Percentiles rank a stretch among this genome's conserved stretches.
phyloP scores from a whole-genome alignment of 2,113 vertebrate genomes.

The Mesembrinibis cayennensis region DNA sequence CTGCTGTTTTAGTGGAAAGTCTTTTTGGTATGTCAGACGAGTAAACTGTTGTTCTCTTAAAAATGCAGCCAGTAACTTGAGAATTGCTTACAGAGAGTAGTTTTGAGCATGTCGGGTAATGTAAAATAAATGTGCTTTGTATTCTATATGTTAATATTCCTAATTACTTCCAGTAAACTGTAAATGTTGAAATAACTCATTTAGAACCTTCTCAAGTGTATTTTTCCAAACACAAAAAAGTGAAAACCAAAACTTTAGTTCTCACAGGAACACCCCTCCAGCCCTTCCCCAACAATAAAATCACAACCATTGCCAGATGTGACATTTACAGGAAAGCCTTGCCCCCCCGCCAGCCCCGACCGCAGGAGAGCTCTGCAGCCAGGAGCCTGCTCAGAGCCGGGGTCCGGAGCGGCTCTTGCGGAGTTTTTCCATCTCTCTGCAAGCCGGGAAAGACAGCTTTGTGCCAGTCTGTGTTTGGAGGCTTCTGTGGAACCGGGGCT shows the following conservation, averaged over 20 bases:
- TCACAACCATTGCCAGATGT: background rate
- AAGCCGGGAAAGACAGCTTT: background rate
- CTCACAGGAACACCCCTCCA: background rate
- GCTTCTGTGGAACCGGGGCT: background rate
- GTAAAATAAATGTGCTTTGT: background rate
- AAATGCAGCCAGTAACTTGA: background rate
- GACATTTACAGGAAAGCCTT: background rate
- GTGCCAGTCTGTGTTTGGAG: background rate
- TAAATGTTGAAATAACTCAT: background rate
- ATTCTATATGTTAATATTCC: background rate
- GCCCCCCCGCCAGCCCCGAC: background rate
- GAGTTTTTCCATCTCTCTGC: background rate
- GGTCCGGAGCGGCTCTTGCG: accelerated
- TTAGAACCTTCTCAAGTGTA: background rate
- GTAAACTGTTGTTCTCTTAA: background rate
- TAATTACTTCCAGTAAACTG: background rate
- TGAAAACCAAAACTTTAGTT: background rate
- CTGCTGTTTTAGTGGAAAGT: background rate
- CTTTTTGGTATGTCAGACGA: background rate
- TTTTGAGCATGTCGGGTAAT: background rate
- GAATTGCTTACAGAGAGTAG: background rate
- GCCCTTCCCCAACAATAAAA: background rate
- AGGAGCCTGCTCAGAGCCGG: background rate
- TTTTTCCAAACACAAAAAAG: background rate
- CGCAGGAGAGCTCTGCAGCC: background rate